These are phyloP conservation scores for Sebastes nivosus DNA, from an alignment of 2,797 vertebrate species.

Conservation along the genomic window DNA sequence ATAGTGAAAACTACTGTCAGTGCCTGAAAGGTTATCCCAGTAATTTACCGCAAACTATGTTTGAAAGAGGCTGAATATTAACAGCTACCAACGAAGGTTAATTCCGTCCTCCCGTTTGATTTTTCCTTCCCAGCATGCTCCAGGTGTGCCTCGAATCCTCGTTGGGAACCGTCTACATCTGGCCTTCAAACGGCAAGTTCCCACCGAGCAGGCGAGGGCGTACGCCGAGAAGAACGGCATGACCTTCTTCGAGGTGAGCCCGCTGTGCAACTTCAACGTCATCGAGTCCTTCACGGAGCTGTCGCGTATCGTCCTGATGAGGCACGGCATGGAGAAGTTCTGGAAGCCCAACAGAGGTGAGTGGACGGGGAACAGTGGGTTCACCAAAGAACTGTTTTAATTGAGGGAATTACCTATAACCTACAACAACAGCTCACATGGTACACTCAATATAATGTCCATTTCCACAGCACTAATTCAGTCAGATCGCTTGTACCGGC, in stretches of 20 bases:
- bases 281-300: constrained; percentile 97
- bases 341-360: constrained; percentile 97
- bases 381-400: background rate
- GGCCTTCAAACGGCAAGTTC: constrained; percentile 97
- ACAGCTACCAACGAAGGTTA: background rate
- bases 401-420: no score
- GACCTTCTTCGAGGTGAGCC: constrained; percentile 99
- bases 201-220: constrained; percentile 94
- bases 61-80: background rate
- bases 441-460: no score
- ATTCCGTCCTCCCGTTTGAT: background rate
- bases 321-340: constrained; percentile 99
- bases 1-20: background rate
- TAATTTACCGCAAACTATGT: no score
- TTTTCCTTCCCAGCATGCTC: constrained; percentile 86
- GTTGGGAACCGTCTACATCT: constrained; percentile 96
- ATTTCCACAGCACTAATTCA: no score
- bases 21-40: no score
- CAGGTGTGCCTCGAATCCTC: constrained; percentile 94
- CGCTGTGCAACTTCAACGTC: constrained; percentile 98
- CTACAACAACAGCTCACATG: no score
- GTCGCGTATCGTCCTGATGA: constrained; percentile 97
- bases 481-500: no score
- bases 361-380: background rate
- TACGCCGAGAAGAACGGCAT: constrained; percentile 98